phyloP scores from a whole-genome alignment of 2,888 invertebrate species.

The Dicranocentrus wangi region DNA sequence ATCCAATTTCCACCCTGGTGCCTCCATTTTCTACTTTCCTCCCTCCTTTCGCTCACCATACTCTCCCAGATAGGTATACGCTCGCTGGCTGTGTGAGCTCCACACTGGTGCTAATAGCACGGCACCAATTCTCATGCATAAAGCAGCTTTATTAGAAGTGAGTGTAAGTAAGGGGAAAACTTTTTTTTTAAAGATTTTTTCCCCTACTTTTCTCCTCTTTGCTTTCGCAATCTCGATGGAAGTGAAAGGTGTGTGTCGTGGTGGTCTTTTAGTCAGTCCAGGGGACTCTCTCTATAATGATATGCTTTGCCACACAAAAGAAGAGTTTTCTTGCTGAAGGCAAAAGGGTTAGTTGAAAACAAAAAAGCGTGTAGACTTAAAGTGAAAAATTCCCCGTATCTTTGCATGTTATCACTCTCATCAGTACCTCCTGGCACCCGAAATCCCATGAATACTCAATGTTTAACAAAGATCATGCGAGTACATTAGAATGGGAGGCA shows the following conservation, averaged over 20 bases:
- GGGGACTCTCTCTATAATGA: constrained; percentile 6
- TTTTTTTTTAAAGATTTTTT: neutral
- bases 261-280: constrained; percentile 27
- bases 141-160: neutral
- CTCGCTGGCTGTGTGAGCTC: neutral
- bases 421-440: neutral
- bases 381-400: neutral
- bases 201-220: neutral
- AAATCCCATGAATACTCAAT: neutral
- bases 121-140: neutral
- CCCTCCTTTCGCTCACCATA: neutral
- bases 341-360: no score
- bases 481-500: neutral
- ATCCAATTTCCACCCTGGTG: constrained; percentile 51
- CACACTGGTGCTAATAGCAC: no score
- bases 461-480: neutral
- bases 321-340: neutral
- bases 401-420: neutral
- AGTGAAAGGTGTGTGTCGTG: constrained; percentile 30
- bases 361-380: neutral
- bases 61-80: neutral
- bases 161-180: neutral
- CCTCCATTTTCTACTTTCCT: neutral
- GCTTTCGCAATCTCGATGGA: constrained; percentile 13
- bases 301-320: neutral